Percentiles rank a stretch among this genome's conserved stretches.
Evolutionary conservation across 2,888 invertebrate species (phyloP).

Genomic region (Habrosyne pyritoides): DNA sequence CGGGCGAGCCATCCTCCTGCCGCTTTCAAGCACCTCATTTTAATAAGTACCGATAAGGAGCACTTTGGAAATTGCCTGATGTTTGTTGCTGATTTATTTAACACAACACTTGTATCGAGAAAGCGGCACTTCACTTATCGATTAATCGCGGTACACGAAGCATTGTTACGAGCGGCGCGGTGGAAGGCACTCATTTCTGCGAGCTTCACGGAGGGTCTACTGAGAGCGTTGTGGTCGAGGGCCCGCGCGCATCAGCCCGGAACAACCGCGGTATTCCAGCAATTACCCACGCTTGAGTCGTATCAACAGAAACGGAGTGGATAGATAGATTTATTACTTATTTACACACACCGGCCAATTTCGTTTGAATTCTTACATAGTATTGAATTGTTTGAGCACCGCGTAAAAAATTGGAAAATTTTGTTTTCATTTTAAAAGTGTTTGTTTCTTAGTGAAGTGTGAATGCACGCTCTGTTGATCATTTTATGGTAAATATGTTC

Average conservation of each 20-base stretch:
- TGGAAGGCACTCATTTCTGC: conserved; percentile 72
- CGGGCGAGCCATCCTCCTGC: conserved; percentile 81
- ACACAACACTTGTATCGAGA: conserved; percentile 67
- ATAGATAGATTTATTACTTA: conserved; percentile 46
- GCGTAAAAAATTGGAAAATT: neutral
- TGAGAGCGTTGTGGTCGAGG: conserved; percentile 72
- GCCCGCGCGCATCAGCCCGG: conserved; percentile 77
- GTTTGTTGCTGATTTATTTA: conserved; percentile 63
- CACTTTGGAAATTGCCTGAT: conserved; percentile 52
- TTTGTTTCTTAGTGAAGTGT: conserved; percentile 26
- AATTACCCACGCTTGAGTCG: conserved; percentile 76
- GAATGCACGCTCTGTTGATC: conserved; percentile 43
- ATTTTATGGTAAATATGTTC: conserved; percentile 49
- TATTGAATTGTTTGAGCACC: neutral
- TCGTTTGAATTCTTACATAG: neutral
- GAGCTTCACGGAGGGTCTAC: conserved; percentile 71
- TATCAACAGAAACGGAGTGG: conserved; percentile 64
- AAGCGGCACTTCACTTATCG: conserved; percentile 74
- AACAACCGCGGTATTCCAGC: conserved; percentile 76
- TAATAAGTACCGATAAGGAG: conserved; percentile 61
- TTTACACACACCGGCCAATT: conserved; percentile 23
- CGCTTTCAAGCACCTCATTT: conserved; percentile 80
- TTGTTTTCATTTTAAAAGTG: conserved; percentile 7
- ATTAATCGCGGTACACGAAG: conserved; percentile 70
- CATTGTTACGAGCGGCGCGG: conserved; percentile 63